Evolutionary conservation across 2,888 invertebrate genomes (phyloP), one percentile per base, ranked within the genome.

Genomic region (Pseudococcus jackbeardsleyi): DNA sequence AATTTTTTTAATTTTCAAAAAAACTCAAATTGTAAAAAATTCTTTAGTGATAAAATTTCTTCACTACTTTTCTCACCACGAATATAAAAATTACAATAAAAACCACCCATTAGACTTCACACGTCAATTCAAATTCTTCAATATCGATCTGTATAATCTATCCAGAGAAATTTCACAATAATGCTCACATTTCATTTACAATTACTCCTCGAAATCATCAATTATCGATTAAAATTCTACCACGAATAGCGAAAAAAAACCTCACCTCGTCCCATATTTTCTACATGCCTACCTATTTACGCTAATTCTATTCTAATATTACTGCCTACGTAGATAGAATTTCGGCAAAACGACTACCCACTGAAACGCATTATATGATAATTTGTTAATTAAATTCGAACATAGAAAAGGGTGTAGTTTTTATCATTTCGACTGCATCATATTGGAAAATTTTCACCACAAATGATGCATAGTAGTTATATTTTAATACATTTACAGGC

Each of bases 401-500:
- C 15, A 50, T 50, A 50, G 15, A 15, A 50, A 5, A 50, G 17
- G 50, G 50, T 50, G 12, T 50, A 50, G 50, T 50, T 50, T 17
- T 50, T 50, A 50, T 50, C 5, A 12, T 50, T 50, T 84, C 26
- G 26, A 33, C 26, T 33, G 26, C 26, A 33, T 33, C 26, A 3
- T 33, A 33, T 22, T 84, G 48, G 17, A 84, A 22, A 48, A 84
- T 11, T 50, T 50, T 22, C 19, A 15, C 17, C 19, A 19, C 9
- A 50, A 88, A 85, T 68, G 88, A 88, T 88, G 82, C 15, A 39
- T 82, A 82, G 68, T 85, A 50, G 86, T 89, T 90, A 33, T 77
- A 77, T 86, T 87, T 87, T 87, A 33, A 77, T 79, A 54, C 68
- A 26, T 89, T 94, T 94, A 92, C 96, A 97, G 97, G 97, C 94